Evolutionary conservation across 2,888 invertebrate species (phyloP), one percentile per base, ranked within the genome.

Genomic region (Caenorhabditis sp.): DNA sequence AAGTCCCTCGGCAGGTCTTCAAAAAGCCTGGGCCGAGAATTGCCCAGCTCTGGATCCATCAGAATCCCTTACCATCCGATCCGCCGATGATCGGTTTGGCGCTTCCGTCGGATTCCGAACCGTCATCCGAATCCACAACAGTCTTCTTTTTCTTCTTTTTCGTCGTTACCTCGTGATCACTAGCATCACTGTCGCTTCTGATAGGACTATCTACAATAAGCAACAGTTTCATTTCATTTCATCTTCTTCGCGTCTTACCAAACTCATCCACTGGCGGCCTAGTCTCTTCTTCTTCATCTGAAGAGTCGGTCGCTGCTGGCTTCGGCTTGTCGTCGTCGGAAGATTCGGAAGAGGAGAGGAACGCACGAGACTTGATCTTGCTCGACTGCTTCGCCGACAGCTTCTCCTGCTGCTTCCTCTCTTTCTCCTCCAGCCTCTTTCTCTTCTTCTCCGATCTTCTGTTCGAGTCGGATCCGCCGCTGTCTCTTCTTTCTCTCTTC

Each of bases 301-400:
- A 48, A 0, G 66, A 61, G 11, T 32, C 65, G 2, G 39, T 41
- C 7, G 48, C 52, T 20, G 53, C 37, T n/a, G 62, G 58, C 27
- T 45, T 55, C 8, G 63, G 53, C 22, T 70, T 65, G 15, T 68
- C 81, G 15, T 80, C 83, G 41, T 79, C 82, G 8, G 83, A 83
- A 43, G 81, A 81, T 20, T 76, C 78, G 6, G 77, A 77, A 30
- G 85, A 84, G 2, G 85, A 84, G 15, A 85, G 61, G 74, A 78
- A 82, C 2, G 83, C 84, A 9, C 79, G 62, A 24, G 81, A 81
- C 53, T 85, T 85, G 17, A 85, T 70, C 35, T 70, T 70, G n/a
- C 52, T 45, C 20, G 59, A 59, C 53, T 83, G 82, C 41, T 84
- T 84, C 7, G 82, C 81, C 13, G 82, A 82, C 13, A 83, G 62